Base-by-base conservation (phyloP, 2,888 invertebrate species). In the Drosophila robusta region DNA sequence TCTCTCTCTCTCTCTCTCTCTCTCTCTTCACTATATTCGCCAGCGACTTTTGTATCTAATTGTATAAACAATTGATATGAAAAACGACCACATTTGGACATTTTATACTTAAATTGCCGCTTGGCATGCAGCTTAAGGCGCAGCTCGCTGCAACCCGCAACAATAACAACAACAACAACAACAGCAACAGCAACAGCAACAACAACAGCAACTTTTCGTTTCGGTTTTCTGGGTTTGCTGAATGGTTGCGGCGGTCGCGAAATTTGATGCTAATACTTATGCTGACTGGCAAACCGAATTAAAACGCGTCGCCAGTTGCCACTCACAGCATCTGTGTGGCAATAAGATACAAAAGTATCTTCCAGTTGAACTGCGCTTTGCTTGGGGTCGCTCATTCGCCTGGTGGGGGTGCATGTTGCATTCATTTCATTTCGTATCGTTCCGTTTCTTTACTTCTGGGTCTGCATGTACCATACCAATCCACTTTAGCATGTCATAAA, bases 201-300 rank as follows among this genome's bases (percentile, higher is more conserved):
- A 46, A 16, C 68, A 44, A 38, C 47, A 62, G 50, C 62, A 61
- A 68, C 51, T 47, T 54, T 71, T 42, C 83, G 89, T 87, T 87
- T 89, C 89, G 85, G 87, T 85, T 85, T 80, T 88, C 86, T 83
- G 83, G 67, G 71, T 83, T 83, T 83, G 70, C 80, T 83, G 88
- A 86, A 81, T 81, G 80, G 68, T 54, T 62, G 67, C 72, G 55
- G 64, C 54, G 65, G 75, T 78, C 75, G 81, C 83, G 86, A 86
- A 88, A 83, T 83, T 72, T 62, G 88, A 87, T 87, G 84, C 87
- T 63, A 55, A 41, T 64, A 45, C 54, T 54, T 50, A 65, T 29
- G 49, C 22, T 63, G 68, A 54, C 64, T 63, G 57, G 62, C 72
- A 68, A 68, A 73, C 63, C 58, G 58, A 68, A 73, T 74, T 69